phyloP scores from a whole-genome alignment of 2,888 invertebrate genomes.

The Pycnomerus fuliginosus region DNA sequence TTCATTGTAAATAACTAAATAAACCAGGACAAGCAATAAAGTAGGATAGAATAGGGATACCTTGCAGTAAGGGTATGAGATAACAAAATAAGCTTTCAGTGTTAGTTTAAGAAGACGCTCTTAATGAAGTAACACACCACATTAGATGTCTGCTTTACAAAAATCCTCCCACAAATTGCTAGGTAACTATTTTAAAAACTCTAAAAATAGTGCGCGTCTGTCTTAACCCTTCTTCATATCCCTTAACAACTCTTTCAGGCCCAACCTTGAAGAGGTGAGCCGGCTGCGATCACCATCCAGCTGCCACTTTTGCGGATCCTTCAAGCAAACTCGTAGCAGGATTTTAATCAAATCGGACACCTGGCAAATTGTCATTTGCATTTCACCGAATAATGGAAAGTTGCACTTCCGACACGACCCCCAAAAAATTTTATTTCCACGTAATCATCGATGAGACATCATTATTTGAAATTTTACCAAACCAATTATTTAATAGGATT shows the following conservation, averaged over 20 bases:
- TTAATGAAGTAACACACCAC: constrained; percentile 36
- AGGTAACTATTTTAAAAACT: constrained; percentile 49
- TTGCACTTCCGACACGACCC: too few species aligned
- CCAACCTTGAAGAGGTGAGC: constrained; percentile 18
- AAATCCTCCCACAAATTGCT: constrained; percentile 45
- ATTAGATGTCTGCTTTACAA: constrained; percentile 41
- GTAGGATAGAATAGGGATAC: constrained; percentile 5
- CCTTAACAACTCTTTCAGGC: constrained; percentile 27
- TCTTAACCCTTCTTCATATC: constrained; percentile 38
- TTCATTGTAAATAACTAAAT: too few species aligned
- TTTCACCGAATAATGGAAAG: too few species aligned
- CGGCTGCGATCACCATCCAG: constrained; percentile 15
- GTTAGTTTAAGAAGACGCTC: constrained; percentile 21
- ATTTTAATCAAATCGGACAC: constrained; percentile 16
- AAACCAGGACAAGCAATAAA: too few species aligned
- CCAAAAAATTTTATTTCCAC: too few species aligned
- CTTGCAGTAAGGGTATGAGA: constrained; percentile 14
- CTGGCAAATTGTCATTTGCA: constrained; percentile 12
- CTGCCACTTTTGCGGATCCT: constrained; percentile 16
- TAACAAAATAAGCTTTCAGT: constrained; percentile 11
- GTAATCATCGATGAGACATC: too few species aligned
- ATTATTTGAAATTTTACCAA: too few species aligned
- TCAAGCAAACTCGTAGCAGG: constrained; percentile 1
- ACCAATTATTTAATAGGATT: constrained; percentile 14
- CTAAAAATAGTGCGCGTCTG: constrained; percentile 48